phyloP scores from a whole-genome alignment of 2,888 invertebrate genomes.

The Nemotelus nigrinus region DNA sequence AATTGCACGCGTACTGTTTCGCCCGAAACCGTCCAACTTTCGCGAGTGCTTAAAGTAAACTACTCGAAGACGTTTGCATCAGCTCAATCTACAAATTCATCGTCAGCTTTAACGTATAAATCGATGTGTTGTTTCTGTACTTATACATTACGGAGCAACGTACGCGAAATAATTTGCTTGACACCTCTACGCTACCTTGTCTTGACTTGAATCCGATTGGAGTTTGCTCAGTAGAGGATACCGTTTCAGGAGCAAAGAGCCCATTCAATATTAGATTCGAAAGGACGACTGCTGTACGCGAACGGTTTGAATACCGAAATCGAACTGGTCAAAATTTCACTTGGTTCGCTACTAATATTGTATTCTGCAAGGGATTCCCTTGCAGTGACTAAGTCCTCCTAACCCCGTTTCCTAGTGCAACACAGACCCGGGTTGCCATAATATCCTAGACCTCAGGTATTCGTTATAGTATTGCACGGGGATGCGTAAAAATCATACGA shows the following conservation, averaged over 20 bases:
- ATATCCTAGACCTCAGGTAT: conserved; percentile 21
- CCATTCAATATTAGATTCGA: no score
- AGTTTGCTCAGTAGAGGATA: conserved; percentile 8
- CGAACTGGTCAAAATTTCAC: neutral
- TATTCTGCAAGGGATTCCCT: conserved; percentile 3
- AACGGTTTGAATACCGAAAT: neutral
- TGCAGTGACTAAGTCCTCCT: conserved; percentile 3
- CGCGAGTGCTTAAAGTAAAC: conserved; percentile 12
- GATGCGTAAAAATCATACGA: neutral
- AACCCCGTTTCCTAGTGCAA: neutral
- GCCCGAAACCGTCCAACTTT: neutral
- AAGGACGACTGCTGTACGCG: neutral
- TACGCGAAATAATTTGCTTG: conserved; percentile 12
- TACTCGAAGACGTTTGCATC: neutral
- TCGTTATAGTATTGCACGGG: conserved; percentile 1
- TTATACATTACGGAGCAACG: neutral
- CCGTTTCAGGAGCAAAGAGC: no score
- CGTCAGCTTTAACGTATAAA: conserved; percentile 8
- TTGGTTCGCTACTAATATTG: neutral
- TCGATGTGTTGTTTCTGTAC: neutral
- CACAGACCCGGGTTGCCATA: conserved; percentile 3
- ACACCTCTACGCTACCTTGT: conserved; percentile 12
- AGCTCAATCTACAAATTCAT: neutral
- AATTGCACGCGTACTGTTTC: no score
- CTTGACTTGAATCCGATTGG: neutral